A percentile compares a stretch with the other conserved stretches of the same genome.
These are phyloP conservation scores for Serinus canaria DNA, from an alignment of 2,113 vertebrate species.

Conservation along the genomic window DNA sequence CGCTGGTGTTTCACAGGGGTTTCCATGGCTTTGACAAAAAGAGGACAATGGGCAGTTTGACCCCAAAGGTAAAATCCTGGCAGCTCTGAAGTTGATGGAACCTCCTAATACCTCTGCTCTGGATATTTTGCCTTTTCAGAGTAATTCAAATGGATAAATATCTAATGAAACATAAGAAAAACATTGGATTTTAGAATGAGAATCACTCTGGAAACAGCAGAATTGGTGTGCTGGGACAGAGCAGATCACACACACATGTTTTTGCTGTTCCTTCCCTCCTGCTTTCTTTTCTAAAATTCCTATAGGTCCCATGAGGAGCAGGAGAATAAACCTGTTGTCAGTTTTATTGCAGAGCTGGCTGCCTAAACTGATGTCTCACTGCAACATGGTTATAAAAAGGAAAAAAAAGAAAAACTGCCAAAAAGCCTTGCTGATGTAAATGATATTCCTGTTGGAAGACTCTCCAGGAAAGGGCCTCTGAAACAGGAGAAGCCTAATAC, in stretches of 20 bases:
- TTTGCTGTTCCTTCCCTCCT: conserved; percentile 49
- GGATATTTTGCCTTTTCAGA: neutral
- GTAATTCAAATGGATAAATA: neutral
- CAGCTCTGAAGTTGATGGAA: neutral
- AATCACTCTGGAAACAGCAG: neutral
- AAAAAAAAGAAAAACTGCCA: conserved; percentile 58
- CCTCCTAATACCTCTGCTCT: neutral
- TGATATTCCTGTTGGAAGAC: conserved; percentile 64
- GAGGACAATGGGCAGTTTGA: neutral
- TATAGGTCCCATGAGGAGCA: conserved; percentile 55
- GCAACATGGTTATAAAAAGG: conserved; percentile 58
- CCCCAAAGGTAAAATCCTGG: neutral
- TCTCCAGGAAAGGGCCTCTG: conserved; percentile 51
- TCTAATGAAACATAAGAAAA: conserved; percentile 9
- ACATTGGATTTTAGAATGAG: neutral
- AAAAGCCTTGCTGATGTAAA: conserved; percentile 63
- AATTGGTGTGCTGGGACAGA: neutral
- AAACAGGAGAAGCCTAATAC: conserved; percentile 55
- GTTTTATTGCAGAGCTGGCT: conserved; percentile 63
- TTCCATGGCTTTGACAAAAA: neutral
- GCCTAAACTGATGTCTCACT: conserved; percentile 64
- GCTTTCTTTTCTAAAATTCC: conserved; percentile 59
- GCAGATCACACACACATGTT: neutral
- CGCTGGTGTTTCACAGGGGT: neutral
- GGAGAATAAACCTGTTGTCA: conserved; percentile 65